Percentiles rank a stretch among this genome's conserved stretches.
Evolutionary conservation across 2,797 vertebrate species (phyloP).

Genomic region (Dicrostonyx torquatus): DNA sequence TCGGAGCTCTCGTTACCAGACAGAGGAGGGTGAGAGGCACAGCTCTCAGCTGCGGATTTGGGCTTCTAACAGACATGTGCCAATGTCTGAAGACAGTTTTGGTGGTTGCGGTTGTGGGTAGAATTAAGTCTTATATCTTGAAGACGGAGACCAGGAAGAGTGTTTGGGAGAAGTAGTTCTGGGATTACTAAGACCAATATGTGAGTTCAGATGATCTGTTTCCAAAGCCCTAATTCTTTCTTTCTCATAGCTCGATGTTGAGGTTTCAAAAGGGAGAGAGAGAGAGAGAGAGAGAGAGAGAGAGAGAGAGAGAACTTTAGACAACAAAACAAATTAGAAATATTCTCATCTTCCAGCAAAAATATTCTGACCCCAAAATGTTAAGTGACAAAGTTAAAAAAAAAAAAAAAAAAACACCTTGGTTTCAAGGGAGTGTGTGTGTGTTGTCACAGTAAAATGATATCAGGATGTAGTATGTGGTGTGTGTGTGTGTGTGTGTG

Average conservation of each 20-base stretch:
- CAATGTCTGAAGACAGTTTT: background rate
- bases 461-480: background rate
- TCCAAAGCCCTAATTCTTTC: background rate
- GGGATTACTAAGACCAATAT: background rate
- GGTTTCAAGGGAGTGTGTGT: background rate
- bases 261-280: background rate
- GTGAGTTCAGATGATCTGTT: background rate
- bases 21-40: background rate
- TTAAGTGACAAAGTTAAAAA: constrained; percentile 7
- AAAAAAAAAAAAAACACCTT: background rate
- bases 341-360: background rate
- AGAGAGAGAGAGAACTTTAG: background rate
- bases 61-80: background rate
- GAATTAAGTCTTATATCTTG: background rate
- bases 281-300: background rate
- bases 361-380: background rate
- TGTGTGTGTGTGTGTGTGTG: background rate
- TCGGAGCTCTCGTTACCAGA: constrained; percentile 3
- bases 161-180: background rate
- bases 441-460: background rate
- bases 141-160: background rate
- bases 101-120: background rate
- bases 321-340: background rate
- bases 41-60: background rate
- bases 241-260: background rate